Evolutionary conservation across 2,888 invertebrate species (phyloP), one percentile per base, ranked within the genome.

Genomic region (Trisateles emortualis): DNA sequence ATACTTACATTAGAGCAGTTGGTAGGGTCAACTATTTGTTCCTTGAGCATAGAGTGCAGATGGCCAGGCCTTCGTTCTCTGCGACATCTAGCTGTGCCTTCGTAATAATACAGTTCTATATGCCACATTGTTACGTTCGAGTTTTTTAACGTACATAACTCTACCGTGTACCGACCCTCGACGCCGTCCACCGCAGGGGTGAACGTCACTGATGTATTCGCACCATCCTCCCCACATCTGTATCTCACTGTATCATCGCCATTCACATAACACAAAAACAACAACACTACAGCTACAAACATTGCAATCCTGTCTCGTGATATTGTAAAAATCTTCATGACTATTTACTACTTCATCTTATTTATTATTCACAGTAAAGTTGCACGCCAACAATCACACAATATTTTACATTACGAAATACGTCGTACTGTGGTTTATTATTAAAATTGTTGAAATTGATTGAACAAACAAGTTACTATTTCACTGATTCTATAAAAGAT

Each of bases 1-100:
- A 22, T 57, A 82, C 86, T 79, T 64, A 86, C 86, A 67, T 79
- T 56, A 33, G 70, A 68, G 60, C 86, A 86, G 59, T 78, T 79
- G 2, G 61, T 44, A 5, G 68, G n/a, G 8, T 52, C 32, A 10
- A 47, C 13, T 58, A 65, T 10, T 60, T 79, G 36, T 58, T 64
- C 42, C 13, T 48, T 56, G 14, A 32, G 22, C 6, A 29, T 5
- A 3, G 64, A 65, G 42, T 58, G 60, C 2, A 49, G 40, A 2
- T 6, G 11, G 11, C 36, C 55, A 0, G 49, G 58, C 3, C 14
- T 45, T 9, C 19, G 14, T 14, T 2, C n/a, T 2, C 14, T 32
- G 11, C 4, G 22, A 11, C 32, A 43, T n/a, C 1, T 43, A 3
- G 9, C n/a, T 2, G 13, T n/a, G n/a, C 9, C 10, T 4, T 35